Evolutionary conservation across 2,888 invertebrate genomes (phyloP), one percentile per base, ranked within the genome.

Genomic region (Drosophila lacicola): DNA sequence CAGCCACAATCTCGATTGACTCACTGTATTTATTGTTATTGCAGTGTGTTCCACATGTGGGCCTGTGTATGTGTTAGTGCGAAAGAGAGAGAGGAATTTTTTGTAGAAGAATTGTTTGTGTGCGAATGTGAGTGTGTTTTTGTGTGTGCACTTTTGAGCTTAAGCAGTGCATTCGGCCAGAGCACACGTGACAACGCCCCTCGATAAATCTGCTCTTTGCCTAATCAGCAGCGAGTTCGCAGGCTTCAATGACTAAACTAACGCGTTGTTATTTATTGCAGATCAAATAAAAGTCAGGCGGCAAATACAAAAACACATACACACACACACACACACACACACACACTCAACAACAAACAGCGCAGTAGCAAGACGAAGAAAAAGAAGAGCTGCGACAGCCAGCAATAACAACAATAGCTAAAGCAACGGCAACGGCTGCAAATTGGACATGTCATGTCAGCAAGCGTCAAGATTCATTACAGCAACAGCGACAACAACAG

Each of bases 371-470:
- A 53, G 45, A 33, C 50, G 39, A 44, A 34, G 41, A 45, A 46
- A 39, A 45, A 41, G 25, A 37, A 61, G 36, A 44, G 34, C 19
- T 19, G 60, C 50, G 62, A 79, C 53, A 56, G 36, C 60, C 53
- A 56, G 36, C 60, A 55, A 58, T 53, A 68, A 45, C 45, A 46
- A 34, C 45, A 64, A 55, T 45, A 62, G 25, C 50, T 44, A 57
- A 63, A 47, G 62, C 61, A 67, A 62, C 63, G 69, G 74, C 70
- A 78, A 78, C 82, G 74, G 77, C 88, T 79, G 80, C 70, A 80
- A 76, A 74, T 91, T 90, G 92, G 92, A 92, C 90, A 92, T 92
- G 92, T 92, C 92, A 92, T 92, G 92, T 92, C 92, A 92, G 91
- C 92, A 92, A 91, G 90, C 81, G 82, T 88, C 91, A 74, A 91